Percentiles rank a stretch among this genome's conserved stretches.
Evolutionary conservation across 2,888 invertebrate species (phyloP).

Genomic region (Clepsis dumicolana): DNA sequence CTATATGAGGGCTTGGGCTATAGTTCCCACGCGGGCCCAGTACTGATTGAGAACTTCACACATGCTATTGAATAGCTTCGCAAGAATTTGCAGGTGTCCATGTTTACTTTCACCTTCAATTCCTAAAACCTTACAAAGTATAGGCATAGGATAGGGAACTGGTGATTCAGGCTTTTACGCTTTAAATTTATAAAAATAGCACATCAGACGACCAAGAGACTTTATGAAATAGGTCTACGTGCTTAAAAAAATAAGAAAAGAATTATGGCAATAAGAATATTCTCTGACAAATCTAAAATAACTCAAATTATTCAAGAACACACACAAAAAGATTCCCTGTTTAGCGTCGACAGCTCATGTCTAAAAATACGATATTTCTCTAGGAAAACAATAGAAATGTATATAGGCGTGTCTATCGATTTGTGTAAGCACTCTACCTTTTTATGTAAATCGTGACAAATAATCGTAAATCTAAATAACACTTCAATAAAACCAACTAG

Average conservation of each 20-base stretch:
- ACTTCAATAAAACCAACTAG: background rate
- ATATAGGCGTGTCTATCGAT: constrained; percentile 1
- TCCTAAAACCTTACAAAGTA: too few species aligned
- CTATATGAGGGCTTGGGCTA: too few species aligned
- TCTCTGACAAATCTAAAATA: background rate
- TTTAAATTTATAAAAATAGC: too few species aligned
- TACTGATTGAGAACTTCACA: too few species aligned
- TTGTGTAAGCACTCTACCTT: background rate
- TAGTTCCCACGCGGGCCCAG: too few species aligned
- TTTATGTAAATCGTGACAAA: background rate
- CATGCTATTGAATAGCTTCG: too few species aligned
- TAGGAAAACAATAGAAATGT: background rate
- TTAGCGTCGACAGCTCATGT: background rate
- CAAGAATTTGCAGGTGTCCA: too few species aligned
- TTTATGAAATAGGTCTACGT: background rate
- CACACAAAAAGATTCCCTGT: background rate
- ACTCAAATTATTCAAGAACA: background rate
- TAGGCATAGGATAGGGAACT: too few species aligned
- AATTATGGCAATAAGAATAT: background rate
- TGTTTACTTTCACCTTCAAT: too few species aligned
- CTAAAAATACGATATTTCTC: constrained; percentile 9
- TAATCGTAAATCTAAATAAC: background rate
- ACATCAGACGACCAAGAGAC: too few species aligned
- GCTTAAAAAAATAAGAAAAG: background rate
- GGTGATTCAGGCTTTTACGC: too few species aligned